Evolutionary conservation across 2,888 invertebrate genomes (phyloP), one percentile per base, ranked within the genome.

Genomic region (Dione juno): DNA sequence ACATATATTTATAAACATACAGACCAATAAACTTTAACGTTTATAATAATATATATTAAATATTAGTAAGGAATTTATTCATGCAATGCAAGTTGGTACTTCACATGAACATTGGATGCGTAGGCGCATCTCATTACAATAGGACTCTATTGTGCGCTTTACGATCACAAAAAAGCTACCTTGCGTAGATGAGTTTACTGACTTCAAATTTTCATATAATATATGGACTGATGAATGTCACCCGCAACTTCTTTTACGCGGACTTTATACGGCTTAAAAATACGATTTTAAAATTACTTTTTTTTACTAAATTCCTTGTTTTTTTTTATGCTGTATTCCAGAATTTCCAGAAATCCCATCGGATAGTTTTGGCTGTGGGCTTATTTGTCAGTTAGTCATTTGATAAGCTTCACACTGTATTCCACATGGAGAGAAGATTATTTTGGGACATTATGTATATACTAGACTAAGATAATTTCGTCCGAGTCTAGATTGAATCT

Each of bases 71-170:
- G 16, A 45, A 61, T 61, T 61, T 61, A 45, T 61, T 61, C 35
- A 61, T 61, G 28, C 61, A 61, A 61, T 45, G 28, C n/a, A 13
- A 19, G 43, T 45, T 53, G 21, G 14, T 19, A 58, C 75, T 50
- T 57, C 45, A 43, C 43, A 1, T 6, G 28, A 28, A 28, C 28
- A 61, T 28, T 7, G n/a, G 19, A 45, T 82, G 86, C 86, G 84
- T 82, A 78, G 78, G 78, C 76, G 77, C 77, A 79, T 74, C 85
- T 87, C 88, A 88, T 90, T 90, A 88, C 82, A 88, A 90, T 89
- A 84, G 82, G 76, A 77, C 81, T 80, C 85, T 82, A 89, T 85
- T 84, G 84, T 84, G 76, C 80, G 70, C 73, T 78, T 82, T 81
- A 81, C 79, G 79, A 82, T 43, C 81, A 82, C 81, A 84, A 83